Conservation (phyloP, 2,888 invertebrate species). For the Eulithis testata region DNA sequence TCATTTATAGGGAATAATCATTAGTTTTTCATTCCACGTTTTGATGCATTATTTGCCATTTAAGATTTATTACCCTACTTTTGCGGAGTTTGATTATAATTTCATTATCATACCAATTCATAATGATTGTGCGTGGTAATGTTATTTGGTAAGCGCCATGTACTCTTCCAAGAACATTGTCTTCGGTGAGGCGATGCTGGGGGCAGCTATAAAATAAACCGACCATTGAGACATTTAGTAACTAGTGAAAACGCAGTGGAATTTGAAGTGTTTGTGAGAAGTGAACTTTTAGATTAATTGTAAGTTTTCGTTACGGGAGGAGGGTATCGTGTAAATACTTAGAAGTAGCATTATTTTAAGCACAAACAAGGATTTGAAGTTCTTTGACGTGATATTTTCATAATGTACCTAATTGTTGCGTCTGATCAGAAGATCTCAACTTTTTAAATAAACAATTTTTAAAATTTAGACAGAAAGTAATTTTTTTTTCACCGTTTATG, state of each 20-base stretch:
- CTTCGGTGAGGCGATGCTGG: conserved; percentile 77
- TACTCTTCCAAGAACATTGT: conserved; percentile 75
- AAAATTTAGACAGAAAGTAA: background rate
- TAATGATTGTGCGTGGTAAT: conserved; percentile 16
- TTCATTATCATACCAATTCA: conserved; percentile 13
- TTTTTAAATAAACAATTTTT: conserved; percentile 12
- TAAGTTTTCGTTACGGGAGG: conserved; percentile 55
- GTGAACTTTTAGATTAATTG: conserved; percentile 51
- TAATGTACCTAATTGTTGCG: conserved; percentile 31
- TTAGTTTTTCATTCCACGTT: background rate
- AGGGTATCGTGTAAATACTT: conserved; percentile 73
- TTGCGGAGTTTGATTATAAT: conserved; percentile 17
- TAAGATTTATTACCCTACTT: conserved; percentile 20
- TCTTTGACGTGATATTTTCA: conserved; percentile 61
- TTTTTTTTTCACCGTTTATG: too few relatives aligned
- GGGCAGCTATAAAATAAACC: conserved; percentile 49
- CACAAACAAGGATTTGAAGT: conserved; percentile 78
- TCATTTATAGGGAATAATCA: conserved; percentile 3
- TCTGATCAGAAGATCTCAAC: conserved; percentile 37
- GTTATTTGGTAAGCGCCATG: conserved; percentile 31
- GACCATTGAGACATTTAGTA: conserved; percentile 37
- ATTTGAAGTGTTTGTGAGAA: conserved; percentile 59
- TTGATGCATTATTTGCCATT: conserved; percentile 5
- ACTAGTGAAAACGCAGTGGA: conserved; percentile 58
- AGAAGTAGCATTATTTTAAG: conserved; percentile 59